Evolutionary conservation across 2,113 vertebrate species (phyloP), one percentile per base, ranked within the genome.

Genomic region (Neotoma lepida): DNA sequence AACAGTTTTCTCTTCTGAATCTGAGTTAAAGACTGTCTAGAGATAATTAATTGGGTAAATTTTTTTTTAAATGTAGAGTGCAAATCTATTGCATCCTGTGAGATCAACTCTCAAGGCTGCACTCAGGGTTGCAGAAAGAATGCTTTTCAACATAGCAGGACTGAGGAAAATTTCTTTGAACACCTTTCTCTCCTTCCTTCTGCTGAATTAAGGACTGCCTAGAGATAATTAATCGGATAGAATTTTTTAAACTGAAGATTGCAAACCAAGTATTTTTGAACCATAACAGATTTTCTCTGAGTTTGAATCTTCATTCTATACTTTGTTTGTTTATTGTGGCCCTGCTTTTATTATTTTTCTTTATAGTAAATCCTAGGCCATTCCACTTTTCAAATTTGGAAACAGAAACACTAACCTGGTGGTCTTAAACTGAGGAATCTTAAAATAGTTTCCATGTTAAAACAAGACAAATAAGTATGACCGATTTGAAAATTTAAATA

Each of bases 251-350:
- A 85, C 13, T 6, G 35, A 35, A 58, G 1, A 88, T 9, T 6
- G 89, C 93, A 93, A 95, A 81, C 91, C 74, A 92, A 87, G n/a
- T 63, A 46, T 81, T 80, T 96, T 86, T 41, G 82, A 95, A 58
- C 7, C 30, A 51, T 51, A 41, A 30, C 56, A 33, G 24, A 61
- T 56, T 71, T 71, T 58, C 35, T 73, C n/a, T 58, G 68, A 54
- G n/a, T 58, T 88, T 56, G 26, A 41, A 35, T 86, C 51, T 44
- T 44, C 3, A 44, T 56, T 88, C 14, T 41, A 51, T 2, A 28
- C 68, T 85, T 73, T 41, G 17, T 24, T 28, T 71, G 30, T 51
- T 39, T 87, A 56, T 58, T 73, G 9, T 18, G 4, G 26, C n/a
- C 41, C 90, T 93, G 61, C 9, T 88, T 89, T 93, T 93, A 82